Conservation (phyloP, 2,888 invertebrate genomes). For the Xylota segnis region DNA sequence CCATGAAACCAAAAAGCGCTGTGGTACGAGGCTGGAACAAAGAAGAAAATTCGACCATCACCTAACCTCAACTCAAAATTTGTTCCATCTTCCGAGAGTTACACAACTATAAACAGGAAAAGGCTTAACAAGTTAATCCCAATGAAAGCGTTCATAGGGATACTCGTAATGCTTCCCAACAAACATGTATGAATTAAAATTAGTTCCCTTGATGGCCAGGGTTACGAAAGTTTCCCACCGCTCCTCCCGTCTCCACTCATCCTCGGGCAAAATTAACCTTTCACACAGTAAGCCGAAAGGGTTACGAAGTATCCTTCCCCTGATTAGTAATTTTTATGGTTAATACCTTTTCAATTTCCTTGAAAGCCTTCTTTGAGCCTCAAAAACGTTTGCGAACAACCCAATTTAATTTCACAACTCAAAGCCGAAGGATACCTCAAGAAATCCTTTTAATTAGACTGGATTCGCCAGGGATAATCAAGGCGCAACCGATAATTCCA, state of each 20-base stretch:
- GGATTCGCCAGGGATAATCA: constrained; percentile 19
- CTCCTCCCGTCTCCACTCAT: not conserved
- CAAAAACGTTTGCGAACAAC: not conserved
- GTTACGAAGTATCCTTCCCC: constrained; percentile 1
- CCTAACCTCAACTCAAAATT: no score
- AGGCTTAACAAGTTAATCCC: not conserved
- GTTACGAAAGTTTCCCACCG: not conserved
- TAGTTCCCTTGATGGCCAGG: not conserved
- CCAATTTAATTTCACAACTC: not conserved
- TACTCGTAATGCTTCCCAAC: not conserved
- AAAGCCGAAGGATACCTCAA: not conserved
- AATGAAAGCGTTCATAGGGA: not conserved
- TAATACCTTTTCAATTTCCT: constrained; percentile 11
- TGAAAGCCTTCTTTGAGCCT: not conserved
- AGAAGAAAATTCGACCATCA: no score
- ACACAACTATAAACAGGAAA: not conserved
- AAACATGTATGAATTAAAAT: not conserved
- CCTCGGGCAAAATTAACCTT: not conserved
- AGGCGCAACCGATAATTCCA: not conserved
- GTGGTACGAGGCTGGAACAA: no score
- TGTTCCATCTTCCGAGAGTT: no score
- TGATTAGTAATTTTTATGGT: not conserved
- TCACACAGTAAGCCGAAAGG: constrained; percentile 10
- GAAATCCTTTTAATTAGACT: constrained; percentile 31
- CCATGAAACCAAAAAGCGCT: no score